A percentile compares a stretch with the other conserved stretches of the same genome.
phyloP scores from a whole-genome alignment of 2,888 invertebrate species.

The Bellardia pandia region DNA sequence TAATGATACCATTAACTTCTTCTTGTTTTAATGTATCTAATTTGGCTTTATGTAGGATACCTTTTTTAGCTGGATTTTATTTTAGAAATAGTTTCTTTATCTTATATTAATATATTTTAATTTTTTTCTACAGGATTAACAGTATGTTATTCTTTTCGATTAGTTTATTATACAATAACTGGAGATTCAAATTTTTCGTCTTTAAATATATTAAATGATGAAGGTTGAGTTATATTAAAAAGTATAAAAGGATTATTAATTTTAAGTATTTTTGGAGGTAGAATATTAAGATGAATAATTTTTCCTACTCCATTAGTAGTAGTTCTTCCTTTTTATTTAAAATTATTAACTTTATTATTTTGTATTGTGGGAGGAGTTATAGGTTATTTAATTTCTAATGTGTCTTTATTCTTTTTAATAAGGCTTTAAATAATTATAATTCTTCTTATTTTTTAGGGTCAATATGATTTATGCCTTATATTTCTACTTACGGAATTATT shows the following conservation, averaged over 20 bases:
- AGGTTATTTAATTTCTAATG: too few relatives aligned
- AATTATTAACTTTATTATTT: too few relatives aligned
- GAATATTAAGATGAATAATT: constrained; percentile 86
- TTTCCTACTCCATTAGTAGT: constrained; percentile 80
- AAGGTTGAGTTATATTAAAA: constrained; percentile 85
- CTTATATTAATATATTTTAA: too few relatives aligned
- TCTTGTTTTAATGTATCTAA: too few relatives aligned
- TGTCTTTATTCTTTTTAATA: constrained; percentile 85
- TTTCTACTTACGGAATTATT: too few relatives aligned
- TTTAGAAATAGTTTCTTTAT: too few relatives aligned
- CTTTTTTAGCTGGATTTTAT: too few relatives aligned
- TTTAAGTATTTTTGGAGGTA: constrained; percentile 86
- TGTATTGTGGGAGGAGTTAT: too few relatives aligned
- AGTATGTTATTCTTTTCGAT: constrained; percentile 86
- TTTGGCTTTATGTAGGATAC: too few relatives aligned
- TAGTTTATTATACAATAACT: constrained; percentile 86
- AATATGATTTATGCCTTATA: constrained; percentile 63
- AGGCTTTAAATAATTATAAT: constrained; percentile 85
- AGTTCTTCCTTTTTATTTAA: too few relatives aligned
- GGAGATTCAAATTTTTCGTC: constrained; percentile 85
- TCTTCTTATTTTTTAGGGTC: constrained; percentile 76
- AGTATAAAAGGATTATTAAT: constrained; percentile 85
- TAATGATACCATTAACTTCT: too few relatives aligned
- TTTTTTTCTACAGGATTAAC: too few relatives aligned
- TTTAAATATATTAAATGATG: constrained; percentile 85